Conservation (phyloP, 2,888 invertebrate genomes). For the Nomada lathburiana region DNA sequence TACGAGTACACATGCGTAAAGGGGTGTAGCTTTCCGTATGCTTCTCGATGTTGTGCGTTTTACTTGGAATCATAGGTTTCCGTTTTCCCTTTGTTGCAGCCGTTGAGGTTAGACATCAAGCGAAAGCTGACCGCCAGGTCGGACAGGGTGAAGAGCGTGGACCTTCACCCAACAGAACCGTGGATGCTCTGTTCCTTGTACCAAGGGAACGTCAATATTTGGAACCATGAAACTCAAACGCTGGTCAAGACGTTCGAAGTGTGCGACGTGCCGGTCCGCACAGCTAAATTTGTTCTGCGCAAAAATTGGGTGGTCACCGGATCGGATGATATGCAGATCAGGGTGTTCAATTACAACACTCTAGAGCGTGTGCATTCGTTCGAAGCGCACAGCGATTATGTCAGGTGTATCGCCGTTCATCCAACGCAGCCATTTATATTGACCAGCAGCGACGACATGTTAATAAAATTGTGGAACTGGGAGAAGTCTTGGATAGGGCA, state of each 20-base stretch:
- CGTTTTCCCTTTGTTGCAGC: conserved; percentile 85
- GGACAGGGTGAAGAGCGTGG: conserved; percentile 99
- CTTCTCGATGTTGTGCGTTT: too few species aligned
- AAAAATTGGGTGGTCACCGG: conserved; percentile 99
- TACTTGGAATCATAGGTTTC: not conserved
- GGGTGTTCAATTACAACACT: conserved; percentile 99
- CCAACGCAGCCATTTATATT: conserved; percentile 98
- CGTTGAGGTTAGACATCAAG: conserved; percentile 98
- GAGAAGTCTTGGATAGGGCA: conserved; percentile 99
- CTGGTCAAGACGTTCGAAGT: conserved; percentile 96
- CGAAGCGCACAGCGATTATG: conserved; percentile 99
- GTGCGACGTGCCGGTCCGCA: conserved; percentile 98
- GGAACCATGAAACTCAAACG: conserved; percentile 98
- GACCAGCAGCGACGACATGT: conserved; percentile 99
- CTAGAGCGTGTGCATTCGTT: conserved; percentile 97
- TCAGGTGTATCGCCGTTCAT: conserved; percentile 97
- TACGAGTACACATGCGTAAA: too few species aligned
- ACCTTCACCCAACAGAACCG: conserved; percentile 98
- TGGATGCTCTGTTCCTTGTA: conserved; percentile 99
- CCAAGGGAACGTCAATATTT: conserved; percentile 99
- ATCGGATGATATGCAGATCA: conserved; percentile 97
- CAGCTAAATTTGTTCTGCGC: conserved; percentile 97
- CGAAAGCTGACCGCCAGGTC: conserved; percentile 98
- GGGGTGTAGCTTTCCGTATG: too few species aligned
- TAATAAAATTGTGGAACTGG: conserved; percentile 99